These are phyloP conservation scores for Agrochola litura DNA, from an alignment of 2,888 invertebrate genomes.

Conservation along the genomic window DNA sequence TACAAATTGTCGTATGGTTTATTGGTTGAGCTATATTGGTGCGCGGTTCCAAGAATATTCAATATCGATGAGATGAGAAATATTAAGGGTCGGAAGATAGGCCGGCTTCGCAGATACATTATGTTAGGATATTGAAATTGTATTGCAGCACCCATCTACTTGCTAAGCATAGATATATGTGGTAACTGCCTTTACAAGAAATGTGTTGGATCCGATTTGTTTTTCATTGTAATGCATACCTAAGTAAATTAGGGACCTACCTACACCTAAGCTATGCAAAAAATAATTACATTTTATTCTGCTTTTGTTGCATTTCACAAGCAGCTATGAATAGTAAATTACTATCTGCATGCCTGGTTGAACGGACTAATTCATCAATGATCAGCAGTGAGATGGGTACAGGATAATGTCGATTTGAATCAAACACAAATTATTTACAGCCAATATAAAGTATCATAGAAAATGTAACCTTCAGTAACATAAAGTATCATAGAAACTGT, in stretches of 20 bases:
- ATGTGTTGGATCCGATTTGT: background rate
- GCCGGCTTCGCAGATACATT: background rate
- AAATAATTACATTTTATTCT: background rate
- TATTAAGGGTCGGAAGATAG: background rate
- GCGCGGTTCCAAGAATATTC: background rate
- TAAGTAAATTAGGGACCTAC: background rate
- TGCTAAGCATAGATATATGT: background rate
- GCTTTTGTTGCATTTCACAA: background rate
- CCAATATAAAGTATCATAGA: background rate
- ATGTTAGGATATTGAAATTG: slow-evolving; percentile 1
- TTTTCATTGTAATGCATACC: background rate
- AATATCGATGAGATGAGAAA: background rate
- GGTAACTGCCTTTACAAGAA: background rate
- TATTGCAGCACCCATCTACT: background rate
- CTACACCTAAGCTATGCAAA: background rate
- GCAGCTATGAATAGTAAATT: background rate
- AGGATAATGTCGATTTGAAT: background rate
- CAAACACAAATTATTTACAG: background rate
- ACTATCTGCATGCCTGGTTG: background rate
- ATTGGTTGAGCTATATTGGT: slow-evolving; percentile 2
- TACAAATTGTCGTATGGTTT: slow-evolving; percentile 14
- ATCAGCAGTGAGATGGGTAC: background rate
- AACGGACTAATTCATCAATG: background rate
- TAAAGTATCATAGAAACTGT: background rate
- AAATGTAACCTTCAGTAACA: background rate